A percentile compares a stretch with the other conserved stretches of the same genome.
phyloP scores from a whole-genome alignment of 2,113 vertebrate species.

The Eolophus roseicapilla region DNA sequence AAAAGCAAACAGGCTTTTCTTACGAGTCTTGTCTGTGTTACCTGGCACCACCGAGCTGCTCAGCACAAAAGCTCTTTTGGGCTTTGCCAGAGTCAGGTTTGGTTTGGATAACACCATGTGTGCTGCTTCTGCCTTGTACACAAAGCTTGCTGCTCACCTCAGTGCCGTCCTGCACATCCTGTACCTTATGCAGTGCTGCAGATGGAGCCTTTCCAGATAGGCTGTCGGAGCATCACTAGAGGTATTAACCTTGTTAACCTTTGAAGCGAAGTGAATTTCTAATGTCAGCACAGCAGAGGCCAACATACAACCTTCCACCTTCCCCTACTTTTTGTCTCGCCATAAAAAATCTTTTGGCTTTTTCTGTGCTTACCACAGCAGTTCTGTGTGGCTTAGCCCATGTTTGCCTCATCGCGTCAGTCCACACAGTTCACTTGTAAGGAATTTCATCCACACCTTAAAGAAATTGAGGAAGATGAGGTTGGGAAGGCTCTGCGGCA shows the following conservation, averaged over 20 bases:
- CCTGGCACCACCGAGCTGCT: not conserved
- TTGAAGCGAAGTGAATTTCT: not conserved
- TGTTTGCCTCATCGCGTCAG: not conserved
- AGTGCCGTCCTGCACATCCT: not conserved
- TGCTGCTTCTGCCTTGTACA: not conserved
- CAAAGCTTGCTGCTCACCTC: not conserved
- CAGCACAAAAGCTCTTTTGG: not conserved
- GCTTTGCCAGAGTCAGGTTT: conserved; percentile 11
- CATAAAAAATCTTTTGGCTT: not conserved
- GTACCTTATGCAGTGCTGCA: rapidly evolving
- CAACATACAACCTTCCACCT: not conserved
- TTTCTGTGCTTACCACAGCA: not conserved
- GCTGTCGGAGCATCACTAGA: conserved; percentile 6
- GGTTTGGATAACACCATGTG: not conserved
- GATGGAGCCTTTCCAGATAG: not conserved
- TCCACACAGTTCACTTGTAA: not conserved
- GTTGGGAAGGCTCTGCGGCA: not conserved
- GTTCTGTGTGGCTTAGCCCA: not conserved
- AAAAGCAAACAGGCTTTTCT: not conserved
- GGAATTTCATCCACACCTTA: conserved; percentile 44
- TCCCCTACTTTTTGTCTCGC: not conserved
- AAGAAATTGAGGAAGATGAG: conserved; percentile 33
- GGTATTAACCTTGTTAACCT: not conserved
- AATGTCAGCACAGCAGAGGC: not conserved
- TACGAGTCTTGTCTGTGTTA: not conserved